A percentile compares a stretch with the other conserved stretches of the same genome.
Conservation (phyloP, 2,888 invertebrate species). For the Xestia sexstrigata region DNA sequence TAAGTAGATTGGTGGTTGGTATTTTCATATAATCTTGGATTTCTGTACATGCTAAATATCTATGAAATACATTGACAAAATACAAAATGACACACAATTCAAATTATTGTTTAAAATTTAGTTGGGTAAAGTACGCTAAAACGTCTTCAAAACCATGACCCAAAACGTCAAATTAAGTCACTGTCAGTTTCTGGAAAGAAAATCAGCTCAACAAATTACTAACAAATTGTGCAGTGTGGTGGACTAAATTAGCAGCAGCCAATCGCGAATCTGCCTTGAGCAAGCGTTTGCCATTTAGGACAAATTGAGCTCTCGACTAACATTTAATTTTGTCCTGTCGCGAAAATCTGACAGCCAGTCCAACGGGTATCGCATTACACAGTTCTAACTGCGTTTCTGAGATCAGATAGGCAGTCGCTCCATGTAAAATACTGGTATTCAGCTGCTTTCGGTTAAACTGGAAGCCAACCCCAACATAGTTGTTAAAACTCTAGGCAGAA, state of each 20-base stretch:
- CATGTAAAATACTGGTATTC: neutral
- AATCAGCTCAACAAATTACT: neutral
- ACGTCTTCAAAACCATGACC: neutral
- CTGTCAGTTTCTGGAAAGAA: neutral
- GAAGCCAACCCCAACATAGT: neutral
- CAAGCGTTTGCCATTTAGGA: neutral
- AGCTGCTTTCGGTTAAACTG: neutral
- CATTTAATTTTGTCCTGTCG: neutral
- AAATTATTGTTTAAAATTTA: conserved; percentile 3
- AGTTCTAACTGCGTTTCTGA: neutral
- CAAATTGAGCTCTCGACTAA: neutral
- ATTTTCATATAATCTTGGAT: conserved; percentile 2
- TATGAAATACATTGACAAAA: conserved; percentile 38
- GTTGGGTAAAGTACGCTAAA: conserved; percentile 33
- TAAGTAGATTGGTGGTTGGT: conserved; percentile 31
- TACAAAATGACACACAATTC: neutral
- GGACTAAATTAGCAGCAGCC: neutral
- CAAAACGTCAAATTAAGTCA: neutral
- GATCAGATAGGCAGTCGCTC: neutral
- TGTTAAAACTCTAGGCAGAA: neutral
- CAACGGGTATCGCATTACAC: neutral
- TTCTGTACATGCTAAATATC: conserved; percentile 23
- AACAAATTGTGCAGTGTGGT: neutral
- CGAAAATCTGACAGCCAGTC: neutral
- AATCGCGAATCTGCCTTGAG: neutral